Base-by-base conservation (phyloP, 2,797 vertebrate species). In the Labroides dimidiatus region DNA sequence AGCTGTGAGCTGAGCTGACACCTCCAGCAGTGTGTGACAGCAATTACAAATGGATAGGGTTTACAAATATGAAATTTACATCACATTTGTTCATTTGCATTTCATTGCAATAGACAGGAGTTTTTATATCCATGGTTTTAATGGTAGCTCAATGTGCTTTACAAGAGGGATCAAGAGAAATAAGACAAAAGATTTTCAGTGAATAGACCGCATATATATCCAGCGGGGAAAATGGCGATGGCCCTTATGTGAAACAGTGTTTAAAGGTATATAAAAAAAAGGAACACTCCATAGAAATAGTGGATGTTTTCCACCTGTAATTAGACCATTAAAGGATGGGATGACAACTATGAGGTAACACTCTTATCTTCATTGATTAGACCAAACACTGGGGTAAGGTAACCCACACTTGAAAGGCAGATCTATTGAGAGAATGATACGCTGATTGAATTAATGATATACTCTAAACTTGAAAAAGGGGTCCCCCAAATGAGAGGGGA, bases 91-190 rank as follows among this genome's bases (percentile, higher is more conserved):
- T 33, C 16, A 6, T 52, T 52, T 52, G 27, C 9, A 19, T 39
- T 21, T 5, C 30, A 17, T 39, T 20, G 23, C 6, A 23, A 9
- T 21, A 37, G 14, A 42, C 12, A 42, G 4, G 13, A 11, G 4
- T 67, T 57, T 27, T 39, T 39, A 39, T 13, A 2, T 3, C 11
- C 37, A 39, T 39, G 4, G 15, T 59, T 69, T 62, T 49, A 57
- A 45, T 50, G 33, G 39, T 51, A 24, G 17, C 23, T 43, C 5
- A 1, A 30, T 69, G 37, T 52, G 21, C 64, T 63, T 53, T 37
- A 49, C 43, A 27, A 30, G 19, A 66, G 62, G 19, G 12, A 57
- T 6, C 19, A 30, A 42, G 4, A 14, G 6, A 57, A 64, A 75
- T 33, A 57, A 13, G n/a, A 33, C 30, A 33, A 33, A 33, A 33